A percentile compares a stretch with the other conserved stretches of the same genome.
phyloP scores from a whole-genome alignment of 2,113 vertebrate species.

The Anhinga rufa region DNA sequence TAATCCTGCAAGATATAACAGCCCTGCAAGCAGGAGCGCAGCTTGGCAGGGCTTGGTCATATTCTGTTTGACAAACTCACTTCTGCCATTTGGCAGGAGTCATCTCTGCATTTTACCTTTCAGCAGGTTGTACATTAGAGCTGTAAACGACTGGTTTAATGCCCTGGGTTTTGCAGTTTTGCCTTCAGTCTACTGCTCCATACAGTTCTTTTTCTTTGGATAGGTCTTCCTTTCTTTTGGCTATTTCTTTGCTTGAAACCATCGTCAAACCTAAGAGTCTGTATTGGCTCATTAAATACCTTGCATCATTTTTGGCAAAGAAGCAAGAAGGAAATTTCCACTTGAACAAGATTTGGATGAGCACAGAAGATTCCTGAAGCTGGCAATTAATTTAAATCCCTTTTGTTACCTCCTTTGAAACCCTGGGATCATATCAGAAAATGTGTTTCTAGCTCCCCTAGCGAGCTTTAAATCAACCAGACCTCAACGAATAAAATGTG shows the following conservation, averaged over 20 bases:
- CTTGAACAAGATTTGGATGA: slow-evolving; percentile 30
- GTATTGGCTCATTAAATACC: background rate
- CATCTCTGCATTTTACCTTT: background rate
- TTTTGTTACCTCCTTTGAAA: background rate
- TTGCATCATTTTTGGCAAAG: slow-evolving; percentile 48
- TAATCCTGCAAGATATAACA: background rate
- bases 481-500: background rate
- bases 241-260: background rate
- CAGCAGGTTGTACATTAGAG: background rate
- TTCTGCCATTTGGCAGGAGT: background rate
- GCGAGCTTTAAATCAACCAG: slow-evolving; percentile 40
- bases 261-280: background rate
- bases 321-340: slow-evolving; percentile 25
- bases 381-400: slow-evolving; percentile 53
- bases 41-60: background rate
- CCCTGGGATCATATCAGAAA: slow-evolving; percentile 20
- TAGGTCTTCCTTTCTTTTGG: background rate
- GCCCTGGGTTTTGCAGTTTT: background rate
- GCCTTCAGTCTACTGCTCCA: background rate
- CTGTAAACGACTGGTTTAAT: background rate
- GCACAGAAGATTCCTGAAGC: background rate
- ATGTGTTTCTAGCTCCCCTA: slow-evolving; percentile 24
- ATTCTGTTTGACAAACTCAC: background rate
- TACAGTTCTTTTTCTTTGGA: background rate
- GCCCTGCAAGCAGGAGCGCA: background rate